A percentile compares a stretch with the other conserved stretches of the same genome.
These are phyloP conservation scores for Heliothis subflexa DNA, from an alignment of 1,140 invertebrate genomes.

Conservation along the genomic window DNA sequence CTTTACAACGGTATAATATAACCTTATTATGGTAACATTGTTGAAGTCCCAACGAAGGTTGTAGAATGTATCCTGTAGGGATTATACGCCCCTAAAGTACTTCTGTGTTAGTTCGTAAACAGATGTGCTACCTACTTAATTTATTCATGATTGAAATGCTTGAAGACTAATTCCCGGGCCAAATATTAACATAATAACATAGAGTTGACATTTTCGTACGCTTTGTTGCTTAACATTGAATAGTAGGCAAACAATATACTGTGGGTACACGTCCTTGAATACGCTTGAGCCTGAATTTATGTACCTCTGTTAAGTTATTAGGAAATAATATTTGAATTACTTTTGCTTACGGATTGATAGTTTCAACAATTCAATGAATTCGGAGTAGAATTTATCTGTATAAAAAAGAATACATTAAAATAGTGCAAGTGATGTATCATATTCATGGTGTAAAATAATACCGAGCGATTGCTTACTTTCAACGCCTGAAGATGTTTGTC, in stretches of 20 bases:
- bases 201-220: background rate
- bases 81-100: background rate
- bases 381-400: too few relatives aligned
- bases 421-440: too few relatives aligned
- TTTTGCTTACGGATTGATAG: too few relatives aligned
- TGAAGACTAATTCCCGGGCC: slow-evolving; percentile 13
- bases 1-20: slow-evolving; percentile 10
- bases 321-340: too few relatives aligned
- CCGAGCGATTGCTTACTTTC: too few relatives aligned
- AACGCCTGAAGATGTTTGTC: too few relatives aligned
- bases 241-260: background rate
- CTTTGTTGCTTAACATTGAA: slow-evolving; percentile 5
- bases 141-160: slow-evolving; percentile 33
- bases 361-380: too few relatives aligned
- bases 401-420: too few relatives aligned
- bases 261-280: background rate
- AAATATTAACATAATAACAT: slow-evolving; percentile 9
- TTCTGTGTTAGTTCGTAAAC: background rate
- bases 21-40: slow-evolving; percentile 3
- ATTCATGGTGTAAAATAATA: too few relatives aligned
- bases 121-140: background rate
- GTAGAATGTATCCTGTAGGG: background rate
- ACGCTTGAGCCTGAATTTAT: background rate
- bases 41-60: slow-evolving; percentile 3
- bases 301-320: background rate